phyloP scores from a whole-genome alignment of 2,888 invertebrate genomes.

The Acanthosepion lycidas region DNA sequence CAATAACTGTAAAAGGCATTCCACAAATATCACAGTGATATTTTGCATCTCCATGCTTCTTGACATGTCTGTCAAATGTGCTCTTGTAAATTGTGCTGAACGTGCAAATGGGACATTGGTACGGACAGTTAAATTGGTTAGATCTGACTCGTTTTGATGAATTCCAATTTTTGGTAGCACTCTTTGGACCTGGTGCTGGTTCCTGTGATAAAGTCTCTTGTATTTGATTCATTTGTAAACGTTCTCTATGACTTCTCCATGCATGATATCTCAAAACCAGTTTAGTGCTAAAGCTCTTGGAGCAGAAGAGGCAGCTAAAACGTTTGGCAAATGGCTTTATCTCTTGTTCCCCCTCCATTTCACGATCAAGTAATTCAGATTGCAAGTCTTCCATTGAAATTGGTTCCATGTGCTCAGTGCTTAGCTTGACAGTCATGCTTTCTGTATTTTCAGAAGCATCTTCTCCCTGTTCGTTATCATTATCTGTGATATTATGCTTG shows the following conservation, averaged over 20 bases:
- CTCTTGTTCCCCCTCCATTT: background rate
- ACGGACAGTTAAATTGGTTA: conserved; percentile 46
- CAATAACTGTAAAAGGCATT: conserved; percentile 55
- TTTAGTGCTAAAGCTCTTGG: conserved; percentile 38
- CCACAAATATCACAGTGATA: conserved; percentile 54
- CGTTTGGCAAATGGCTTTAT: background rate
- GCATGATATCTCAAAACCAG: conserved; percentile 34
- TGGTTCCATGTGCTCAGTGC: background rate
- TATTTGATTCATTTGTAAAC: background rate
- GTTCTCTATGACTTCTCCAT: conserved; percentile 39
- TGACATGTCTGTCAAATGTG: conserved; percentile 56
- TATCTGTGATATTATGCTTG: background rate
- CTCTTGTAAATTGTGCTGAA: conserved; percentile 59
- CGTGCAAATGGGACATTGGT: conserved; percentile 57
- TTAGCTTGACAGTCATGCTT: background rate
- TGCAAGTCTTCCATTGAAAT: background rate
- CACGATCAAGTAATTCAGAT: background rate
- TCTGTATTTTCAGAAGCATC: background rate
- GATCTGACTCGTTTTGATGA: too few species aligned
- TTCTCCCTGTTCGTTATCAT: background rate
- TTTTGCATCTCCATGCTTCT: conserved; percentile 54
- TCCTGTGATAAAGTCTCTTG: background rate
- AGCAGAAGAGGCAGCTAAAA: conserved; percentile 34
- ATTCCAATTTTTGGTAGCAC: background rate
- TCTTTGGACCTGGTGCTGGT: background rate